These are phyloP conservation scores for Heliothis peltigera DNA, from an alignment of 2,888 invertebrate species.

Conservation along the genomic window DNA sequence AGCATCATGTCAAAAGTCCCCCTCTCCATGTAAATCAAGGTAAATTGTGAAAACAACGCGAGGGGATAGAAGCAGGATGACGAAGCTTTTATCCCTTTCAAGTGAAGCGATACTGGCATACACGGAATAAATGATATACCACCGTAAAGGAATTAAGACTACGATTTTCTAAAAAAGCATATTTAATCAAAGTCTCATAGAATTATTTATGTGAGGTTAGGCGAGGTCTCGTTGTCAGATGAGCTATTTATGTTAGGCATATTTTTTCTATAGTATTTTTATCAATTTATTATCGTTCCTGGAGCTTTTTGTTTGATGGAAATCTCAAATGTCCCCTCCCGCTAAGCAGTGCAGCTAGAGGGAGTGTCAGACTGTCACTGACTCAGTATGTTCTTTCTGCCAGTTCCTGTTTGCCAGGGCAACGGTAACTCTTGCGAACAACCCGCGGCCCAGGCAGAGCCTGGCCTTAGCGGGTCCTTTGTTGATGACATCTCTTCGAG, in stretches of 20 bases:
- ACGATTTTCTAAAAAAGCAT: slow-evolving; percentile 58
- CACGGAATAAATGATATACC: slow-evolving; percentile 57
- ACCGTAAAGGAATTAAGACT: slow-evolving; percentile 47
- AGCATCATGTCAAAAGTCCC: neutral
- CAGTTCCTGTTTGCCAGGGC: too few species aligned
- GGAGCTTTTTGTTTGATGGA: too few species aligned
- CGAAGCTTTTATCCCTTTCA: slow-evolving; percentile 39
- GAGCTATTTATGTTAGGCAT: neutral
- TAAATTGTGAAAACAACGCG: slow-evolving; percentile 30
- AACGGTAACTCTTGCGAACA: too few species aligned
- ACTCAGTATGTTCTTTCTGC: too few species aligned
- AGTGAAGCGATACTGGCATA: slow-evolving; percentile 39
- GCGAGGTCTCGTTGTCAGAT: slow-evolving; percentile 6
- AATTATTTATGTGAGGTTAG: slow-evolving; percentile 46
- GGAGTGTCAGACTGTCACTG: too few species aligned
- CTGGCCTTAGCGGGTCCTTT: too few species aligned
- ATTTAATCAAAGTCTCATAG: slow-evolving; percentile 42
- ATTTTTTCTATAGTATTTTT: neutral
- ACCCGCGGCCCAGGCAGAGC: too few species aligned
- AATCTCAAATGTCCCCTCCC: too few species aligned
- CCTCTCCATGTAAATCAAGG: slow-evolving; percentile 18
- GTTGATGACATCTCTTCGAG: too few species aligned
- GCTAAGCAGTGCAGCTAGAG: too few species aligned
- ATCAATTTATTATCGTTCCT: neutral
- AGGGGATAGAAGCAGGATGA: slow-evolving; percentile 25